phyloP scores from a whole-genome alignment of 2,113 vertebrate genomes.

The Micronycteris hirsuta region DNA sequence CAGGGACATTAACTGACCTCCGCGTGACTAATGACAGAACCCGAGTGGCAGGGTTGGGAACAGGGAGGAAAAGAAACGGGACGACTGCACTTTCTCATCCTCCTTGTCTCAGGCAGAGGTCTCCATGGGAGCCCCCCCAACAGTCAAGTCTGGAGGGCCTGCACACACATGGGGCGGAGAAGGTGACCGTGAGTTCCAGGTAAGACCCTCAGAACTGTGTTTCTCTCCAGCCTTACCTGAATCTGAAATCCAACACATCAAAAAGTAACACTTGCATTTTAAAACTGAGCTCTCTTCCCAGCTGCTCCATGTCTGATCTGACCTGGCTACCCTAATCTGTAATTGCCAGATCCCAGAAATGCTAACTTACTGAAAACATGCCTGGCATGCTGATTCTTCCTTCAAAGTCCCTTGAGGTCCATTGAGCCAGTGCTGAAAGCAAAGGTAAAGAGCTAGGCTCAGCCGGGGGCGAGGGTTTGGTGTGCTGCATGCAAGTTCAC shows the following conservation, averaged over 20 bases:
- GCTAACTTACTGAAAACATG: neutral
- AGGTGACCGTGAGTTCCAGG: neutral
- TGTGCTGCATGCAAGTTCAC: neutral
- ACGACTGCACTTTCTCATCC: neutral
- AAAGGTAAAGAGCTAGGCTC: neutral
- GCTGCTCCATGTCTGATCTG: neutral
- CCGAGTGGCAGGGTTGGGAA: neutral
- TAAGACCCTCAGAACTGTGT: neutral
- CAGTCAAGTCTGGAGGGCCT: neutral
- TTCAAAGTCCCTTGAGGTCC: neutral
- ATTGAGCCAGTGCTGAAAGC: neutral
- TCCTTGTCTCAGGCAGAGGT: neutral
- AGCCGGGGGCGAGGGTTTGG: neutral
- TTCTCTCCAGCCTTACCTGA: neutral
- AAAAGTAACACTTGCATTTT: neutral
- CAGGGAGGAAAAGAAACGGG: neutral
- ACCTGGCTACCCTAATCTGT: neutral
- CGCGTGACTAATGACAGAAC: neutral
- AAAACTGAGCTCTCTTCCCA: neutral
- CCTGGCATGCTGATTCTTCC: neutral
- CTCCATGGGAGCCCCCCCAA: neutral
- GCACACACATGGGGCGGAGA: neutral
- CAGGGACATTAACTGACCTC: neutral
- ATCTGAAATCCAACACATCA: neutral
- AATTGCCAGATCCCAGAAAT: neutral